Conservation (phyloP, 2,113 vertebrate species). For the Hipposideros armiger region DNA sequence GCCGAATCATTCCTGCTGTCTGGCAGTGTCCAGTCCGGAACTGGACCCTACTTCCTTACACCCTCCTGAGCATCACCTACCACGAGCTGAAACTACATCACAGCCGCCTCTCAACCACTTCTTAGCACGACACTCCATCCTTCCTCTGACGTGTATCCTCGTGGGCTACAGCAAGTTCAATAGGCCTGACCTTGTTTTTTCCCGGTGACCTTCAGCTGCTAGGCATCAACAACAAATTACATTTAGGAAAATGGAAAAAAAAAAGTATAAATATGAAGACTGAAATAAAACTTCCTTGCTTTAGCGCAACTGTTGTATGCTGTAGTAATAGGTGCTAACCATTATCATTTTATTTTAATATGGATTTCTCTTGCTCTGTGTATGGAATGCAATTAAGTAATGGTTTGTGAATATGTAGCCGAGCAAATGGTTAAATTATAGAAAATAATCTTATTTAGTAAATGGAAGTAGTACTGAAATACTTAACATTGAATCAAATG, state of each 20-base stretch:
- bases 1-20: background rate
- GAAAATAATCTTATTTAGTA: conserved; percentile 22
- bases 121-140: background rate
- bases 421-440: background rate
- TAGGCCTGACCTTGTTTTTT: background rate
- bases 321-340: background rate
- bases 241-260: background rate
- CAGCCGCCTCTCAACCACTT: background rate
- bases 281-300: background rate
- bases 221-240: background rate
- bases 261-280: conserved; percentile 44
- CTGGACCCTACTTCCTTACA: background rate
- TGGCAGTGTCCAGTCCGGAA: background rate
- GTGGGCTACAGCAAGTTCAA: background rate
- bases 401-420: background rate
- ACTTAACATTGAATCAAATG: background rate
- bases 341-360: background rate
- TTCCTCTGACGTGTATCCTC: background rate
- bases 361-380: conserved; percentile 40
- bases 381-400: background rate
- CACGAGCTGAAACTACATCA: background rate
- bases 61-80: background rate
- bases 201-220: background rate
- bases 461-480: background rate
- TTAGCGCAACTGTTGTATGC: background rate